Percentiles rank a stretch among this genome's conserved stretches.
Evolutionary conservation across 2,797 vertebrate genomes (phyloP).

Genomic region (Pipistrellus kuhlii): DNA sequence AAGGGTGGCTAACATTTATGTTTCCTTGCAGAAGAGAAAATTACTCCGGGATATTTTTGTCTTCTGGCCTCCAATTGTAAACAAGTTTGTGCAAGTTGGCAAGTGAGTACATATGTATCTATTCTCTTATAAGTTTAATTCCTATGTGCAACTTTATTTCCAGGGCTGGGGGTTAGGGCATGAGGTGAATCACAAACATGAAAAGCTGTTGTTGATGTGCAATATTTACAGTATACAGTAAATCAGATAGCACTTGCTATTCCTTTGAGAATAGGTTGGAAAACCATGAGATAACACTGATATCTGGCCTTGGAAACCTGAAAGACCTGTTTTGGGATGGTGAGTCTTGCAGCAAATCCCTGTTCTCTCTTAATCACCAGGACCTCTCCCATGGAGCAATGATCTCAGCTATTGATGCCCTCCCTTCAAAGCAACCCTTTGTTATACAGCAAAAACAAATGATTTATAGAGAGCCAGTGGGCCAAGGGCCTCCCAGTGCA

Average conservation of each 20-base stretch:
- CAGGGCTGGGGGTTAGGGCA: not conserved
- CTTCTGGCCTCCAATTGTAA: not conserved
- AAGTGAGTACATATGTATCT: not conserved
- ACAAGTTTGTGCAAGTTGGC: not conserved
- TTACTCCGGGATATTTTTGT: not conserved
- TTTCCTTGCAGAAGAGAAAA: not conserved
- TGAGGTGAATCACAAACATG: not conserved
- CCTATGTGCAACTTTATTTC: not conserved
- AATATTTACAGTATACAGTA: not conserved
- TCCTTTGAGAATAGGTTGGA: not conserved
- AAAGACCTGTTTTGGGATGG: not conserved
- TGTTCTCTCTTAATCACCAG: not conserved
- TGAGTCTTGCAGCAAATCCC: not conserved
- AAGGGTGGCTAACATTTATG: not conserved
- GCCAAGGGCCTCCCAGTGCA: not conserved
- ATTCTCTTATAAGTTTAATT: constrained; percentile 12
- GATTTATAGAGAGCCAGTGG: not conserved
- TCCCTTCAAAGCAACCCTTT: not conserved
- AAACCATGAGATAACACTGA: not conserved
- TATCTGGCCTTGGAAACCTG: not conserved
- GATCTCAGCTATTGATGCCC: not conserved
- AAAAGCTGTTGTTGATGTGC: not conserved
- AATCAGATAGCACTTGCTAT: not conserved
- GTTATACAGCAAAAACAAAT: not conserved
- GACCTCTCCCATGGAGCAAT: not conserved